Evolutionary conservation across 2,797 vertebrate genomes (phyloP).

Genomic region (Danio choprae): DNA sequence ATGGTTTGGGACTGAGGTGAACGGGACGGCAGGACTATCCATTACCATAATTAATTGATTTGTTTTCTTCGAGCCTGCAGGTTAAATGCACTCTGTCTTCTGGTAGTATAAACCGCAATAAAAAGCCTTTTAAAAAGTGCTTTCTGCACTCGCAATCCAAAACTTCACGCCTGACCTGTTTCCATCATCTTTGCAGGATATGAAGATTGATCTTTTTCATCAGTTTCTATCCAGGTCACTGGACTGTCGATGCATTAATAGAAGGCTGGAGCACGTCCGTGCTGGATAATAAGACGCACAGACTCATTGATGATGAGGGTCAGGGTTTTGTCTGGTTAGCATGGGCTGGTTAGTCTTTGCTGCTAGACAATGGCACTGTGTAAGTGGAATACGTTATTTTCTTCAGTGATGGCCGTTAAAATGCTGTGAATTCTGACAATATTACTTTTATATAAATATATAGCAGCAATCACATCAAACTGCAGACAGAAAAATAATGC

Average conservation of each 20-base stretch:
- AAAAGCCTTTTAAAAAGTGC: constrained; percentile 59
- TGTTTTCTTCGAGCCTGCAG: constrained; percentile 61
- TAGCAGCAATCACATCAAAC: too few relatives aligned
- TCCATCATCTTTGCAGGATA: constrained; percentile 63
- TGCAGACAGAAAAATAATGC: too few relatives aligned
- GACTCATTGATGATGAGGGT: not conserved
- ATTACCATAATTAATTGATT: constrained; percentile 72
- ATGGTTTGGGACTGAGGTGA: constrained; percentile 57
- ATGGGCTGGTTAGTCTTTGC: not conserved
- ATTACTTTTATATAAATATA: too few relatives aligned
- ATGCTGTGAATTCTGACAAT: not conserved
- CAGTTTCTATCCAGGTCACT: constrained; percentile 55
- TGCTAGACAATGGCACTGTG: not conserved
- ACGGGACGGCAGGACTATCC: constrained; percentile 57
- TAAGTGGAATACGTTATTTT: not conserved
- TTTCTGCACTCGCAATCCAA: constrained; percentile 55
- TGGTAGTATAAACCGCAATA: constrained; percentile 52
- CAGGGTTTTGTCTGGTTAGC: not conserved
- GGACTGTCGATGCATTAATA: constrained; percentile 47
- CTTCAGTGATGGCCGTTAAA: not conserved
- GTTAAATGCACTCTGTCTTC: constrained; percentile 50
- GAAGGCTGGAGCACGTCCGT: constrained; percentile 38
- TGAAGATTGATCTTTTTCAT: constrained; percentile 66
- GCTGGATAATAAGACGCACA: constrained; percentile 24
- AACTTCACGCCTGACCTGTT: constrained; percentile 69